Percentiles rank a stretch among this genome's conserved stretches.
Conservation (phyloP, 2,797 vertebrate genomes). For the Rhynchotus rufescens region DNA sequence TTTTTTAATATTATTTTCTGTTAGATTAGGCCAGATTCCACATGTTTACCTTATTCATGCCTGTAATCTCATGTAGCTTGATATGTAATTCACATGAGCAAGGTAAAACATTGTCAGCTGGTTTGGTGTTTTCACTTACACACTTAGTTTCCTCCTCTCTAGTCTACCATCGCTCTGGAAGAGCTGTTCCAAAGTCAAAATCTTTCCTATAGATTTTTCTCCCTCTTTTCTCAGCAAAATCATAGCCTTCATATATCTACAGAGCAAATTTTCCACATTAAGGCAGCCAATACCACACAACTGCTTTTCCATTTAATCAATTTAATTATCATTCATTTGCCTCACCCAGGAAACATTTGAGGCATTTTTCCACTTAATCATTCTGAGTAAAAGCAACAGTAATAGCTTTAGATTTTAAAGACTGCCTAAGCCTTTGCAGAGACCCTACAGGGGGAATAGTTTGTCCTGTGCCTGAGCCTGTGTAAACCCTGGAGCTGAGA, state of each 20-base stretch:
- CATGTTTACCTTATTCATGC: not conserved
- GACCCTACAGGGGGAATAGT: not conserved
- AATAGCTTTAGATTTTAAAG: slow-evolving; percentile 47
- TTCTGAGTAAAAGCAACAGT: slow-evolving; percentile 56
- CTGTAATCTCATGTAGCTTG: not conserved
- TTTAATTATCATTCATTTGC: slow-evolving; percentile 71
- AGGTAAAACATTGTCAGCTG: not conserved
- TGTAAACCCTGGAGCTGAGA: not conserved
- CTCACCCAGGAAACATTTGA: slow-evolving; percentile 72
- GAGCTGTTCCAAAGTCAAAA: not conserved
- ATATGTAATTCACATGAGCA: not conserved
- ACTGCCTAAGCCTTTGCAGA: not conserved
- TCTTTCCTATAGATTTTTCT: slow-evolving; percentile 10
- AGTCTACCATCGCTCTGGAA: not conserved
- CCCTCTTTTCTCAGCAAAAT: slow-evolving; percentile 36
- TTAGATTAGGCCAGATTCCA: not conserved
- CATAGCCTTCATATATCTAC: slow-evolving; percentile 23
- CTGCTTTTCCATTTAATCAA: slow-evolving; percentile 67
- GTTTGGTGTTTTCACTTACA: not conserved
- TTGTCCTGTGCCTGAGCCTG: not conserved
- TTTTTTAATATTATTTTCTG: not conserved
- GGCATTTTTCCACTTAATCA: slow-evolving; percentile 71
- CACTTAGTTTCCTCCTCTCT: not conserved
- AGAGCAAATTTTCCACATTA: slow-evolving; percentile 16
- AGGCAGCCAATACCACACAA: slow-evolving; percentile 7